These are phyloP conservation scores for Hippocampus comes DNA, from an alignment of 2,113 vertebrate genomes.

Conservation along the genomic window DNA sequence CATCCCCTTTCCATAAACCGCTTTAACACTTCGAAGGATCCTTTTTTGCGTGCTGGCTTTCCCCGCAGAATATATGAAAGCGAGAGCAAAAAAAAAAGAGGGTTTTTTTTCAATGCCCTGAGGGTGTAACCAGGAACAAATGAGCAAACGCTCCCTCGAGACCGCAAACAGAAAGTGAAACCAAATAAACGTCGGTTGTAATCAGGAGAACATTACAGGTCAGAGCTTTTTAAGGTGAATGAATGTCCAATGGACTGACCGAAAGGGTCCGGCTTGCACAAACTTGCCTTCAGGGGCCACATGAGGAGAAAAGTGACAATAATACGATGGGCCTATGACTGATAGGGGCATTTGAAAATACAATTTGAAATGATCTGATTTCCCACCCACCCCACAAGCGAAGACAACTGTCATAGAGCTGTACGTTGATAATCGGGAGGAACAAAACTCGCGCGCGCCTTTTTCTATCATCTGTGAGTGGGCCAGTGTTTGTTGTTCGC, in stretches of 20 bases:
- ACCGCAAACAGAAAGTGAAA: constrained; percentile 31
- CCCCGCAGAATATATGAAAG: constrained; percentile 39
- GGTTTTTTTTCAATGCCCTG: constrained; percentile 31
- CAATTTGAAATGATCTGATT: no score
- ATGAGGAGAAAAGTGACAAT: no score
- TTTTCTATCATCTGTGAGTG: constrained; percentile 17
- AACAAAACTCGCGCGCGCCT: neutral
- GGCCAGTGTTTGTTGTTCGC: constrained; percentile 27
- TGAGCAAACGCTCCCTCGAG: constrained; percentile 46
- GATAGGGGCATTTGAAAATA: no score
- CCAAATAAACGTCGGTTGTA: constrained; percentile 23
- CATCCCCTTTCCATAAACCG: constrained; percentile 62
- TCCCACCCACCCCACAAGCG: no score
- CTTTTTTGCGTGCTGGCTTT: constrained; percentile 29
- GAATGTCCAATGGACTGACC: constrained; percentile 27
- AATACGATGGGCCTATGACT: no score
- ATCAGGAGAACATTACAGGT: constrained; percentile 20
- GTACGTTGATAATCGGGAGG: neutral
- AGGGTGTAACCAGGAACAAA: constrained; percentile 32
- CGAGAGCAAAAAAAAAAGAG: constrained; percentile 2
- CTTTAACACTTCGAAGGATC: constrained; percentile 59
- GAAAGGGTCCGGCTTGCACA: neutral
- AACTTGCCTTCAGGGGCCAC: neutral
- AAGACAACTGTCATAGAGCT: neutral
- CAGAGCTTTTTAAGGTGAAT: constrained; percentile 40